Evolutionary conservation across 1,140 invertebrate genomes (phyloP).

Genomic region (Trichonephila clavata): DNA sequence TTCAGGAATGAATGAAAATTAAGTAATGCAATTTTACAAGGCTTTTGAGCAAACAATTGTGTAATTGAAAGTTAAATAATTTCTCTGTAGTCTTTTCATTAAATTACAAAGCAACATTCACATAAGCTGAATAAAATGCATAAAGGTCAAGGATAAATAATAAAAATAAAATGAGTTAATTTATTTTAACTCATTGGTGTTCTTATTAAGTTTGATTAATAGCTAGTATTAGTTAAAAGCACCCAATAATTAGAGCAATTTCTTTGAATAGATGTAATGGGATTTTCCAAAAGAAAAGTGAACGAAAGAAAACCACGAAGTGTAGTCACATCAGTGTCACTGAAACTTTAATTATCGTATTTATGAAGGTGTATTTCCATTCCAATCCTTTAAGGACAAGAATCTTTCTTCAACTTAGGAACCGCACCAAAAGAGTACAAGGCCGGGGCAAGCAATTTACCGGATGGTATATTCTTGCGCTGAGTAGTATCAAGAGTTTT

Average conservation of each 20-base stretch:
- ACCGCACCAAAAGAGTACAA: neutral
- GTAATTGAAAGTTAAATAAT: no score
- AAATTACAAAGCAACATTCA: no score
- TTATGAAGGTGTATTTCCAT: neutral
- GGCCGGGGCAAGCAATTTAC: constrained; percentile 30
- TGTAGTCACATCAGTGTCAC: neutral
- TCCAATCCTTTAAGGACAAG: constrained; percentile 18
- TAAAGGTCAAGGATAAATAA: neutral
- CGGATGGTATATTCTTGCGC: neutral
- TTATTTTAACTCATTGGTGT: neutral
- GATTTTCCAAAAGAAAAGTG: neutral
- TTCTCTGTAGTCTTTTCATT: no score
- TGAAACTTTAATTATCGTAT: neutral
- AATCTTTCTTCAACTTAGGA: constrained; percentile 2
- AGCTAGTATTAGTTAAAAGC: neutral
- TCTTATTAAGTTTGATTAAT: neutral
- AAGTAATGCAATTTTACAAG: no score
- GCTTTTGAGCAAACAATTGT: no score
- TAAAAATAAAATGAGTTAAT: no score
- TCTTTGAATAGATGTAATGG: neutral
- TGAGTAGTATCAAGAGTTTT: neutral
- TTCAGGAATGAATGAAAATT: no score
- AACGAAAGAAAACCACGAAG: neutral
- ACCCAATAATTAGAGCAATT: neutral
- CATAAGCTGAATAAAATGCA: no score